Evolutionary conservation across 2,113 vertebrate species (phyloP).

Genomic region (Prietella phreatophila): DNA sequence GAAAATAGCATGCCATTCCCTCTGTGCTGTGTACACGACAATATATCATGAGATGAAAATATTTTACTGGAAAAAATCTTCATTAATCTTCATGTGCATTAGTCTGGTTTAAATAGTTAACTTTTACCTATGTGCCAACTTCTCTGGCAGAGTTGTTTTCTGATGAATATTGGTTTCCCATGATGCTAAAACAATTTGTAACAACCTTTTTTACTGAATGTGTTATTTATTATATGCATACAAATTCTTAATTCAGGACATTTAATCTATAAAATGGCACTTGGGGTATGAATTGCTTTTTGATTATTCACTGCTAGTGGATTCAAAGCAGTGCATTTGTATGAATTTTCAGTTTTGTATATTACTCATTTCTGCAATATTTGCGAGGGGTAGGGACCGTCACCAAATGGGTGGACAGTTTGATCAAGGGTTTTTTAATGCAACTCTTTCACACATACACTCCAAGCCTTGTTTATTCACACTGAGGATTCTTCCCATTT

Average conservation of each 20-base stretch:
- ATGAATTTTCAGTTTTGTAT: background rate
- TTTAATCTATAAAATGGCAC: background rate
- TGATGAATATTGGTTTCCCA: constrained; percentile 12
- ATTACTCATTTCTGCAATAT: background rate
- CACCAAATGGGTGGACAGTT: constrained; percentile 10
- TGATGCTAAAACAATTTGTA: constrained; percentile 14
- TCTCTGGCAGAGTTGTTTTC: constrained; percentile 15
- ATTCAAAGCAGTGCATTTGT: background rate
- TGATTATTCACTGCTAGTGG: background rate
- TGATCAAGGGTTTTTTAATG: constrained; percentile 30
- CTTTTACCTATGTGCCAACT: constrained; percentile 31
- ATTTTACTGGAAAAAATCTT: constrained; percentile 36
- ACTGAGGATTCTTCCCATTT: constrained; percentile 41
- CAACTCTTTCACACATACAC: constrained; percentile 13
- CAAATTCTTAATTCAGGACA: background rate
- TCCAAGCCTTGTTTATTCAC: constrained; percentile 42
- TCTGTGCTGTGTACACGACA: constrained; percentile 32
- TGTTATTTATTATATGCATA: constrained; percentile 26
- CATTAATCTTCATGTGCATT: constrained; percentile 1
- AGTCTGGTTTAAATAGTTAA: constrained; percentile 35
- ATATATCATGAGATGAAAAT: constrained; percentile 48
- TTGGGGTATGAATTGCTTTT: background rate
- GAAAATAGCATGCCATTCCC: constrained; percentile 27
- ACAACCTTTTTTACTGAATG: background rate
- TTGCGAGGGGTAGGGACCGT: background rate